Percentiles rank a stretch among this genome's conserved stretches.
These are phyloP conservation scores for Pagetopsis macropterus DNA, from an alignment of 2,797 vertebrate genomes.

Conservation along the genomic window DNA sequence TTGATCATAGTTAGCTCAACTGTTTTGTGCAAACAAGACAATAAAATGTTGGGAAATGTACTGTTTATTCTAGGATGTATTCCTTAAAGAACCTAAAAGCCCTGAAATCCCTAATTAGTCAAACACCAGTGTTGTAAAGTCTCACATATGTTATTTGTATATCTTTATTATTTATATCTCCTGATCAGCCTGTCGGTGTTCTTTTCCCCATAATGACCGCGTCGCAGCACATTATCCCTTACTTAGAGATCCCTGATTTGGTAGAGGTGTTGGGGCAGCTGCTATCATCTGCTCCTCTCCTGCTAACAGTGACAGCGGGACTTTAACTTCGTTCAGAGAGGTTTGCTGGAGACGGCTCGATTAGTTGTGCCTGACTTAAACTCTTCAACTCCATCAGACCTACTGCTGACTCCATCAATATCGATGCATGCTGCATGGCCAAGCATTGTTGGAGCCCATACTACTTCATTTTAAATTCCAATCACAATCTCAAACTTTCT, in stretches of 20 bases:
- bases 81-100: conserved; percentile 1
- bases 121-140: conserved; percentile 18
- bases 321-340: neutral
- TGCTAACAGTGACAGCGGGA: no score
- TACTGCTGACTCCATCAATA: conserved; percentile 10
- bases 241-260: no score
- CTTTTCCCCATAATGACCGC: no score
- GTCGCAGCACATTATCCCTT: no score
- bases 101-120: neutral
- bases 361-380: conserved; percentile 6
- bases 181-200: no score
- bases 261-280: no score
- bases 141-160: conserved; percentile 20
- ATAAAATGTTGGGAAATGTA: conserved; percentile 2
- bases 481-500: neutral
- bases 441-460: neutral
- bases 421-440: conserved; percentile 6
- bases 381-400: neutral
- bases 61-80: neutral
- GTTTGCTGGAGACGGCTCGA: conserved; percentile 13
- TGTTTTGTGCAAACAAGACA: neutral
- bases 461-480: conserved; percentile 2
- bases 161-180: no score
- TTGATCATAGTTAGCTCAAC: neutral
- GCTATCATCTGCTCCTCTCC: no score